phyloP scores from a whole-genome alignment of 2,113 vertebrate species.

The Pavo muticus region DNA sequence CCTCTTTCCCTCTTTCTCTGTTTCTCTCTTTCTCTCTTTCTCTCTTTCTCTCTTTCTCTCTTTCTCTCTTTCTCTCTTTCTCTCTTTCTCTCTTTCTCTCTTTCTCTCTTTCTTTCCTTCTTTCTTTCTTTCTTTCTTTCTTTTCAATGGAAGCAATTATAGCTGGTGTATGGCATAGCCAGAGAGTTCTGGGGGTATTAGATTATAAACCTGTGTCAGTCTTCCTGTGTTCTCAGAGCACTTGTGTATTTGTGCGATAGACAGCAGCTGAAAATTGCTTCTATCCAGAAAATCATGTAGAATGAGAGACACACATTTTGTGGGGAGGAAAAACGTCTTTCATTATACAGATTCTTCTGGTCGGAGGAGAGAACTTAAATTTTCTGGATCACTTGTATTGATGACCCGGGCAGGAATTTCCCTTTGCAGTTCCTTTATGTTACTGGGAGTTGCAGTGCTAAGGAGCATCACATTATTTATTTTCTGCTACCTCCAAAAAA shows the following conservation, averaged over 20 bases:
- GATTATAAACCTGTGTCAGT: background rate
- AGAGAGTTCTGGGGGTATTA: conserved; percentile 1
- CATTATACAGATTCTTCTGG: background rate
- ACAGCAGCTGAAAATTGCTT: background rate
- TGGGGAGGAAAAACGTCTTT: background rate
- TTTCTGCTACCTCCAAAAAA: background rate
- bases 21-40: no score
- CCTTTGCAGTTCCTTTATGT: background rate
- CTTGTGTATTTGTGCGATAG: background rate
- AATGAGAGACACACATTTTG: background rate
- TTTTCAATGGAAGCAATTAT: background rate
- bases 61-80: background rate
- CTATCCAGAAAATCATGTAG: background rate
- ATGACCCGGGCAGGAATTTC: background rate
- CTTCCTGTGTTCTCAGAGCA: background rate
- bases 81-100: background rate
- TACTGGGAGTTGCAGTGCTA: background rate
- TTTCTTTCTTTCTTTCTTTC: background rate
- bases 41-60: background rate
- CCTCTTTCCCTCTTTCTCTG: no score
- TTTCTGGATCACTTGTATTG: background rate
- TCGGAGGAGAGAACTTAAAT: background rate
- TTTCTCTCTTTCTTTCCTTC: background rate
- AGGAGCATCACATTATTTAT: background rate
- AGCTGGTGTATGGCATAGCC: background rate